A percentile compares a stretch with the other conserved stretches of the same genome.
These are phyloP conservation scores for Mormyrus iriodes DNA, from an alignment of 2,113 vertebrate genomes.

Conservation along the genomic window DNA sequence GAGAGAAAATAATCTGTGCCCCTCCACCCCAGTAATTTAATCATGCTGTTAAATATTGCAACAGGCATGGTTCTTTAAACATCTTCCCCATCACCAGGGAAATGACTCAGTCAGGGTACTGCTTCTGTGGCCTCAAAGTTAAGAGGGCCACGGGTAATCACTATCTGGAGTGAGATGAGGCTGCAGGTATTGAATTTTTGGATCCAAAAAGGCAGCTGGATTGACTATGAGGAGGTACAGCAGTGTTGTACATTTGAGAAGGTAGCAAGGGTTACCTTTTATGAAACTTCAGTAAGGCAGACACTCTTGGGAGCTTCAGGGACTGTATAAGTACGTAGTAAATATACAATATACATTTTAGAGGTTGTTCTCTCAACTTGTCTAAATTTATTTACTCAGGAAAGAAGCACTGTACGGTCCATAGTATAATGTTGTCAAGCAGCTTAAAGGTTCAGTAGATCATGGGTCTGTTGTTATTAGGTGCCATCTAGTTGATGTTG, in stretches of 20 bases:
- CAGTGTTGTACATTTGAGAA: not conserved
- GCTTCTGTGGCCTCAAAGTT: too few species aligned
- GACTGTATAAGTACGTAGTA: not conserved
- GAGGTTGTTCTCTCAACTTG: not conserved
- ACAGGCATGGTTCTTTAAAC: slow-evolving; percentile 42
- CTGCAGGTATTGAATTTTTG: not conserved
- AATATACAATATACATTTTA: not conserved
- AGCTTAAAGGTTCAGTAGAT: not conserved
- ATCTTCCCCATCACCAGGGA: slow-evolving; percentile 25
- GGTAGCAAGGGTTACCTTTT: not conserved
- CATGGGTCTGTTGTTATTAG: not conserved
- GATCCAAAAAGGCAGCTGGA: not conserved
- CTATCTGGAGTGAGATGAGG: not conserved
- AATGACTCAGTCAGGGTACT: not conserved
- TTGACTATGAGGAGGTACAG: not conserved
- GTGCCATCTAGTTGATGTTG: not conserved
- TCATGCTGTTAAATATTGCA: slow-evolving; percentile 52
- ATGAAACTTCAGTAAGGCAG: not conserved
- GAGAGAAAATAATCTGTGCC: slow-evolving; percentile 26
- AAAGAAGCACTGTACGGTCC: not conserved
- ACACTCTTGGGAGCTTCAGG: not conserved
- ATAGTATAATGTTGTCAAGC: not conserved
- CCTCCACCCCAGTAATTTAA: slow-evolving; percentile 50
- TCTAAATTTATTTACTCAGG: not conserved
- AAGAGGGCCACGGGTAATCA: not conserved